A percentile compares a stretch with the other conserved stretches of the same genome.
Evolutionary conservation across 2,888 invertebrate genomes (phyloP).

Genomic region (Cancer borealis): DNA sequence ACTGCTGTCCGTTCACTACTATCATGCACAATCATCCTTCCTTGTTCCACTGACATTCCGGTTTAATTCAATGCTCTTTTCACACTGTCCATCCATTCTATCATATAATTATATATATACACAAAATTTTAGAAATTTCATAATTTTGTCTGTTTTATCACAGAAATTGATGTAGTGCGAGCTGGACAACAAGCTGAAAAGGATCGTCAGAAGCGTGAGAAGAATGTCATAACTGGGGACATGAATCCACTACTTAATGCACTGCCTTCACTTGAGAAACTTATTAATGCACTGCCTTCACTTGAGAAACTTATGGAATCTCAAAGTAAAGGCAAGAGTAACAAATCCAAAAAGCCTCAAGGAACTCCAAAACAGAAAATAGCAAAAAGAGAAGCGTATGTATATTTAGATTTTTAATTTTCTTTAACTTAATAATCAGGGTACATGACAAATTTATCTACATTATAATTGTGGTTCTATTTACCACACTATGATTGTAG

Average conservation of each 20-base stretch:
- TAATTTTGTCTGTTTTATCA: background rate
- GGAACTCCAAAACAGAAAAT: slow-evolving; percentile 53
- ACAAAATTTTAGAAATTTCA: background rate
- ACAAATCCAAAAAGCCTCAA: background rate
- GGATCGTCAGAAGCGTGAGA: slow-evolving; percentile 64
- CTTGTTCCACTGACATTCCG: too few species aligned
- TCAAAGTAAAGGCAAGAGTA: background rate
- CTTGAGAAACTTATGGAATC: slow-evolving; percentile 47
- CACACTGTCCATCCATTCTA: too few species aligned
- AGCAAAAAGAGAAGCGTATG: slow-evolving; percentile 53
- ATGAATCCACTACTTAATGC: slow-evolving; percentile 64
- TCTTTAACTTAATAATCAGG: too few species aligned
- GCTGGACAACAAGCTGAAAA: slow-evolving; percentile 51
- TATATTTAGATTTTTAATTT: background rate
- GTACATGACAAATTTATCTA: too few species aligned
- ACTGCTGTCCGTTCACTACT: too few species aligned
- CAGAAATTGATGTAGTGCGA: slow-evolving; percentile 62
- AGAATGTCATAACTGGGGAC: slow-evolving; percentile 60
- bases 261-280: slow-evolving; percentile 62
- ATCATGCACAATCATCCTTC: too few species aligned
- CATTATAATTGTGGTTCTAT: too few species aligned
- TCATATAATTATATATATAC: background rate
- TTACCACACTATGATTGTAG: too few species aligned
- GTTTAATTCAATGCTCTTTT: too few species aligned
- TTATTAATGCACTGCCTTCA: slow-evolving; percentile 62